Percentiles rank a stretch among this genome's conserved stretches.
phyloP scores from a whole-genome alignment of 1,140 invertebrate genomes.

The Zaprionus lachaisei region DNA sequence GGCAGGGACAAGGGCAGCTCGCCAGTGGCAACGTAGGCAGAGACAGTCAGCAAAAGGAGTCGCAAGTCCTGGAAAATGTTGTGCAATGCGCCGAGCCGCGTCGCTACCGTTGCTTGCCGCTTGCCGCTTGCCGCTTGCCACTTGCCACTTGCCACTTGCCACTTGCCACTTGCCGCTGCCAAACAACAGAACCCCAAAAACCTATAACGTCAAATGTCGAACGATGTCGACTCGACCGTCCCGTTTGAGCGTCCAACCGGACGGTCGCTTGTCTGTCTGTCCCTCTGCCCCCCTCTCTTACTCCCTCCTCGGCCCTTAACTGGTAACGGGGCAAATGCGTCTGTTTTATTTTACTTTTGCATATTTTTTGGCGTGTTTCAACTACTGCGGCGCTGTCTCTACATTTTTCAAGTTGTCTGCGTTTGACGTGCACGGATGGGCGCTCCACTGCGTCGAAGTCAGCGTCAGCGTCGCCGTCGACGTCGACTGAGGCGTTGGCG shows the following conservation, averaged over 20 bases:
- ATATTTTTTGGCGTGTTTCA: conserved; percentile 83
- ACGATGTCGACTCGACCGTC: conserved; percentile 59
- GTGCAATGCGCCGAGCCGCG: conserved; percentile 57
- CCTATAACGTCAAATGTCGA: conserved; percentile 80
- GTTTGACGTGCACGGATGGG: conserved; percentile 81
- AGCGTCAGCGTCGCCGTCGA: conserved; percentile 18
- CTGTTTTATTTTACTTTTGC: conserved; percentile 83
- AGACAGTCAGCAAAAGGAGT: neutral
- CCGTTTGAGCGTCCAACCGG: conserved; percentile 21
- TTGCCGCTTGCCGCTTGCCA: neutral
- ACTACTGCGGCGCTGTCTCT: conserved; percentile 81
- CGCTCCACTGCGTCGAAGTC: conserved; percentile 69
- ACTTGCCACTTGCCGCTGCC: conserved; percentile 43
- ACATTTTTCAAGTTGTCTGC: conserved; percentile 83
- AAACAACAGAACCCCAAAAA: conserved; percentile 59
- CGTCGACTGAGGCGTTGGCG: conserved; percentile 8
- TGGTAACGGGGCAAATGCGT: conserved; percentile 68
- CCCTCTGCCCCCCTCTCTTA: neutral
- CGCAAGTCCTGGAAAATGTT: conserved; percentile 57
- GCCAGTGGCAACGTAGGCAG: neutral
- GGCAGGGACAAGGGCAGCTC: neutral
- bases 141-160: conserved; percentile 1
- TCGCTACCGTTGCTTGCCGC: neutral
- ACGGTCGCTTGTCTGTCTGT: conserved; percentile 7
- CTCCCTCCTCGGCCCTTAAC: neutral